Evolutionary conservation across 2,797 vertebrate genomes (phyloP).

Genomic region (Arrhamphus sclerolepis): DNA sequence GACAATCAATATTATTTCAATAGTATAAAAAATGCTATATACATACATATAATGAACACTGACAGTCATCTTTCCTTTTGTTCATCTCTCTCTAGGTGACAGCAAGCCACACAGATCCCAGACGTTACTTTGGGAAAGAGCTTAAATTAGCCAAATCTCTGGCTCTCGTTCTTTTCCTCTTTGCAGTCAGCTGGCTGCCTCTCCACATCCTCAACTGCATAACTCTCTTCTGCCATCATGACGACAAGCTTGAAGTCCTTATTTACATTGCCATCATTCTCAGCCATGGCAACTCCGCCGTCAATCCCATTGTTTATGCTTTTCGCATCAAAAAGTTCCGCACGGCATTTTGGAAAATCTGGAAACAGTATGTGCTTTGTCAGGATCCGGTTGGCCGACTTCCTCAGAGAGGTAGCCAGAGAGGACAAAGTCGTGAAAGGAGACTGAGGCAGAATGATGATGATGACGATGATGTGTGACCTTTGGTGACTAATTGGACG

Average conservation of each 20-base stretch:
- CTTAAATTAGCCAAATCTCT: constrained; percentile 95
- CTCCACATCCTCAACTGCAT: constrained; percentile 95
- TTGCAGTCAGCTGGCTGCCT: constrained; percentile 94
- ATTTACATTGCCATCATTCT: constrained; percentile 93
- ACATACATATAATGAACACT: neutral
- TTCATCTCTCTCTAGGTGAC: constrained; percentile 70
- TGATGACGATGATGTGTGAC: constrained; percentile 73
- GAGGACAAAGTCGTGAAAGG: constrained; percentile 59
- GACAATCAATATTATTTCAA: neutral
- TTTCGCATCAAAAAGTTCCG: constrained; percentile 98
- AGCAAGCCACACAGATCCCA: constrained; percentile 86
- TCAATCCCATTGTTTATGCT: constrained; percentile 96
- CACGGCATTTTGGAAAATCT: constrained; percentile 91
- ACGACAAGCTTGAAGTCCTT: constrained; percentile 76
- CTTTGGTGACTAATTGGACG: constrained; percentile 29
- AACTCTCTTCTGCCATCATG: constrained; percentile 88
- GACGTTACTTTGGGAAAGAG: constrained; percentile 94
- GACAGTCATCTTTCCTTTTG: constrained; percentile 9
- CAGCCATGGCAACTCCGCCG: constrained; percentile 93
- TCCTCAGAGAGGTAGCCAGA: constrained; percentile 68
- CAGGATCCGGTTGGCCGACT: constrained; percentile 68
- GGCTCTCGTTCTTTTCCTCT: constrained; percentile 93
- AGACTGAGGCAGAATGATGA: constrained; percentile 66
- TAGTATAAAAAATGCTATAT: neutral
- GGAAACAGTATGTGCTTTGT: constrained; percentile 93